Evolutionary conservation across 2,888 invertebrate genomes (phyloP), one percentile per base, ranked within the genome.

Genomic region (Tipula vernalis): DNA sequence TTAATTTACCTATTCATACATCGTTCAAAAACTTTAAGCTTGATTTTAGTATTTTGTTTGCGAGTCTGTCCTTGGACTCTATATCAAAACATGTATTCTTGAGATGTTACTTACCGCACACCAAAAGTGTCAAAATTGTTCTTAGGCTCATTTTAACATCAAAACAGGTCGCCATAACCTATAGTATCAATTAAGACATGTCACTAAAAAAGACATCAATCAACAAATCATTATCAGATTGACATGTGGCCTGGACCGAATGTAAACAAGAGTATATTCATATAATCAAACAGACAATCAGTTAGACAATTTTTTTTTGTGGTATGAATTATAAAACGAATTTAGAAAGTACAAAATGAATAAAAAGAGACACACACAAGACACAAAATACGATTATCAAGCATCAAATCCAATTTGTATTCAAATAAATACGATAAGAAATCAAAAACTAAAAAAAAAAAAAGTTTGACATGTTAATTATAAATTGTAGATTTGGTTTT

Each of bases 401-500:
- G 71, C 71, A 71, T 71, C 71, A 71, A 71, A 71, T 71, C 71
- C 71, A 71, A 71, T 71, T 71, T 71, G 71, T 71, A 71, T 71
- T 71, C 28, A 71, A 71, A 71, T 71, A 71, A 71, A 71, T 71
- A 5, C 71, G 71, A 71, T 71, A 71, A 71, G 28, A 71, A 28
- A 71, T 71, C 71, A 71, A 28, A 71, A 28, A 71, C 71, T 71
- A 28, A 28, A 71, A 57, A 57, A 57, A 57, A 57, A 71, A 71
- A 71, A 71, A 71, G 4, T 10, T 71, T 71, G 71, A 71, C 71
- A 71, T 71, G 71, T 71, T 71, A 71, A 71, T 71, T 71, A 71
- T 28, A 71, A 71, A 71, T 71, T 28, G 51, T 51, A 51, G 51
- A 51, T 51, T 5, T 28, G 28, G 0, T 28, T 28, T 28, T 15